These are phyloP conservation scores for Dicentrarchus labrax DNA, from an alignment of 2,113 vertebrate genomes.

Conservation along the genomic window DNA sequence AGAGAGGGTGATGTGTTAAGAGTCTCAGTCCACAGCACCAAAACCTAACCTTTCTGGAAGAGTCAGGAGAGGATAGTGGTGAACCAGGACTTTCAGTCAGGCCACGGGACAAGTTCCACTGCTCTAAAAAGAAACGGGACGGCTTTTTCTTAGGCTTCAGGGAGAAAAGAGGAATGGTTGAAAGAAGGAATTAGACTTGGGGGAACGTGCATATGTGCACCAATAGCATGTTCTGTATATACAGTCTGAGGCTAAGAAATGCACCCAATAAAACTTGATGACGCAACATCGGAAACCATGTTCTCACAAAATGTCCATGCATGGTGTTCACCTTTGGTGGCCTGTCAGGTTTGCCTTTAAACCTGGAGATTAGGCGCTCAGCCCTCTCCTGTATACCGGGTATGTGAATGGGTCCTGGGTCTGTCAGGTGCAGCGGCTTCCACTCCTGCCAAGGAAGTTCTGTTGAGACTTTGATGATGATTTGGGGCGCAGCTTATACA, in stretches of 20 bases:
- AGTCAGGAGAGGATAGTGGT: conserved; percentile 87
- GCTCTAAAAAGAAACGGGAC: conserved; percentile 92
- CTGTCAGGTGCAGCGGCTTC: conserved; percentile 41
- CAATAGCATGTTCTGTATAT: background rate
- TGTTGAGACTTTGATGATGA: conserved; percentile 27
- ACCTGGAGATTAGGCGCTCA: conserved; percentile 71
- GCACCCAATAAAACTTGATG: background rate
- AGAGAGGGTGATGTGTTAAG: conserved; percentile 9
- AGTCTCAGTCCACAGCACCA: conserved; percentile 24
- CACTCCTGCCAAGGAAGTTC: conserved; percentile 72
- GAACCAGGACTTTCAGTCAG: conserved; percentile 82
- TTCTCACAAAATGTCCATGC: conserved; percentile 50
- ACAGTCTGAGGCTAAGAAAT: background rate
- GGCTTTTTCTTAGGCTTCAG: conserved; percentile 91
- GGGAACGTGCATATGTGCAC: fast-evolving
- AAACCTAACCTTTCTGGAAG: conserved; percentile 88
- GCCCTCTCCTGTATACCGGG: conserved; percentile 82
- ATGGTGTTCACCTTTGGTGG: conserved; percentile 79
- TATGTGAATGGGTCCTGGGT: conserved; percentile 70
- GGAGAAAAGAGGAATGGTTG: conserved; percentile 52
- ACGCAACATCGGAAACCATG: background rate
- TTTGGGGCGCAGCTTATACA: background rate
- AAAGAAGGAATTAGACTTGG: conserved; percentile 37
- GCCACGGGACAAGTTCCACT: conserved; percentile 89
- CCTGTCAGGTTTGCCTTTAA: conserved; percentile 73